Evolutionary conservation across 2,797 vertebrate genomes (phyloP).

Genomic region (Epinephelus awoara): DNA sequence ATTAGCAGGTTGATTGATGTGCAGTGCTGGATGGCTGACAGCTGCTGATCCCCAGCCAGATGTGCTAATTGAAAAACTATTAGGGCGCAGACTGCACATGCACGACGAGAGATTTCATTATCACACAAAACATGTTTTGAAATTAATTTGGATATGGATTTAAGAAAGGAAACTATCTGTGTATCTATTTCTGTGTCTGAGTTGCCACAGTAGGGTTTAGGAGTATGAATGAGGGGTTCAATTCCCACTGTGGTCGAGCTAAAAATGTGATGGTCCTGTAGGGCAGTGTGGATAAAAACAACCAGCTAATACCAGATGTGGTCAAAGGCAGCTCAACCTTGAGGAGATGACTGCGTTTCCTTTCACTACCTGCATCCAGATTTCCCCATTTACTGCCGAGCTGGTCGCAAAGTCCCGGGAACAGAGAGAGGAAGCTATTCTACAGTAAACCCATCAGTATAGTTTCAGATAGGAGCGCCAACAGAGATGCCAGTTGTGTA

Average conservation of each 20-base stretch:
- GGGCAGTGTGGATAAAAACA: neutral
- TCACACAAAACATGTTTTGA: neutral
- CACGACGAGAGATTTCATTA: neutral
- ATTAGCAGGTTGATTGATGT: constrained; percentile 1
- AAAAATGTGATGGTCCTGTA: neutral
- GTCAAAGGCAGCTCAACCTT: constrained; percentile 28
- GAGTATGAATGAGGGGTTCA: neutral
- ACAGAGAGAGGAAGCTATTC: neutral
- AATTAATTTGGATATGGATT: neutral
- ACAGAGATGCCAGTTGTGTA: constrained; percentile 16
- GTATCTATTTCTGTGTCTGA: neutral
- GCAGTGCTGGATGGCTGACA: neutral
- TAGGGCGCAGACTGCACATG: neutral
- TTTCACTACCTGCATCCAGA: neutral
- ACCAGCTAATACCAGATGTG: neutral
- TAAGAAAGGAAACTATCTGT: neutral
- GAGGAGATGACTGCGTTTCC: neutral
- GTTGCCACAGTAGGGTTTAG: neutral
- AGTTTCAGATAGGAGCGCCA: neutral
- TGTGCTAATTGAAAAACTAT: constrained; percentile 16
- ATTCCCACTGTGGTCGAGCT: neutral
- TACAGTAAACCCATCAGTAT: constrained; percentile 20
- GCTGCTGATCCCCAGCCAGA: neutral
- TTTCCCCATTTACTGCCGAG: neutral
- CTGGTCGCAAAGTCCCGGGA: neutral